phyloP scores from a whole-genome alignment of 2,888 invertebrate genomes.

The Amiota communis region DNA sequence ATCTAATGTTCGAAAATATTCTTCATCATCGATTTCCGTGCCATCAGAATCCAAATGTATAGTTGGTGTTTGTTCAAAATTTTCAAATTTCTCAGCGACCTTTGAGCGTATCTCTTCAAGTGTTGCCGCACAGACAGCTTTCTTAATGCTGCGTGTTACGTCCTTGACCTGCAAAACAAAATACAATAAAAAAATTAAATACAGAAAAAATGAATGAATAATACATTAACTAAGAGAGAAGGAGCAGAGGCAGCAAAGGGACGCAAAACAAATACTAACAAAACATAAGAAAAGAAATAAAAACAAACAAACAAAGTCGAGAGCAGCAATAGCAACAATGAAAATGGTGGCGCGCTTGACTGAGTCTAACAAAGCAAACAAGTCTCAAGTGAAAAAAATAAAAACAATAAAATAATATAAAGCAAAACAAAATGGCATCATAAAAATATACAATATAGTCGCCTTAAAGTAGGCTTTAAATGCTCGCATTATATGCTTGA shows the following conservation, averaged over 20 bases:
- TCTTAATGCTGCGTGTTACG: constrained; percentile 84
- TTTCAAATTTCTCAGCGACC: constrained; percentile 83
- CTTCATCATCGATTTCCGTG: constrained; percentile 96
- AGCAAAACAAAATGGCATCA: background rate
- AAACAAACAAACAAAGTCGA: background rate
- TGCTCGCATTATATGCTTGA: constrained; percentile 1
- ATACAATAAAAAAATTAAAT: background rate
- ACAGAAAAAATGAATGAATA: constrained; percentile 18
- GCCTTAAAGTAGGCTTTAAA: background rate
- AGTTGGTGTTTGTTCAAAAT: constrained; percentile 78
- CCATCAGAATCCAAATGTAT: constrained; percentile 94
- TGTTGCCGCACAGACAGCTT: constrained; percentile 86
- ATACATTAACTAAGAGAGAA: constrained; percentile 17
- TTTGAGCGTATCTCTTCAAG: constrained; percentile 84
- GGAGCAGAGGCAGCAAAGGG: background rate
- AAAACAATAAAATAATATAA: background rate
- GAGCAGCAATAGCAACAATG: too few relatives aligned
- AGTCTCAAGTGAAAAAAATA: background rate
- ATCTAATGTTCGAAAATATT: constrained; percentile 93
- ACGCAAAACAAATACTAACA: background rate
- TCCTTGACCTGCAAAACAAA: constrained; percentile 74
- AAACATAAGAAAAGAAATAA: background rate
- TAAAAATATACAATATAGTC: background rate
- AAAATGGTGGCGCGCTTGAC: too few relatives aligned
- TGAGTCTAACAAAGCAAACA: too few relatives aligned